Evolutionary conservation across 2,888 invertebrate genomes (phyloP).

Genomic region (Arctia plantaginis): DNA sequence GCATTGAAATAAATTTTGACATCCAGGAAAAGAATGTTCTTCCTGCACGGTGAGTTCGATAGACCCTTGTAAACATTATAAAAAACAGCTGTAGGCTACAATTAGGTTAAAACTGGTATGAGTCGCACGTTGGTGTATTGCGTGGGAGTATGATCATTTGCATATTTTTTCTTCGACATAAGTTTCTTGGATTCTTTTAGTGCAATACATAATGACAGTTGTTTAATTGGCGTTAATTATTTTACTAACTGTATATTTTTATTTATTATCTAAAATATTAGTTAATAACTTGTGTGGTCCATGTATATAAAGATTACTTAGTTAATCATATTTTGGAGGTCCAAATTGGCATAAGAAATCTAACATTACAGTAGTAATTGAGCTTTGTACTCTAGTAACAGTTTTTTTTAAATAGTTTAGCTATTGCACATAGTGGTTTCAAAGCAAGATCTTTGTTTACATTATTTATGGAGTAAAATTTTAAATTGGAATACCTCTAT

Average conservation of each 20-base stretch:
- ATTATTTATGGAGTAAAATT: not conserved
- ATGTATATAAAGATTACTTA: not conserved
- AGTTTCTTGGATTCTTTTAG: conserved; percentile 40
- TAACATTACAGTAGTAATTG: not conserved
- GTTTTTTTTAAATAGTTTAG: too few relatives aligned
- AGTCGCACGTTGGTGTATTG: conserved; percentile 50
- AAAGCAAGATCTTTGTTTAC: not conserved
- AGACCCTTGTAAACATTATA: conserved; percentile 40
- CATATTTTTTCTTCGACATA: conserved; percentile 63
- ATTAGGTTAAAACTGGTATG: conserved; percentile 42
- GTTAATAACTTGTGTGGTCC: too few relatives aligned
- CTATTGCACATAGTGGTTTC: not conserved
- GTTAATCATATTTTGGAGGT: not conserved
- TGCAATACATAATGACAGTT: conserved; percentile 26
- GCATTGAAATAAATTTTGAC: conserved; percentile 82
- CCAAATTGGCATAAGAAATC: not conserved
- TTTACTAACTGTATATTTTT: conserved; percentile 9
- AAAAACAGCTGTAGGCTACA: conserved; percentile 42
- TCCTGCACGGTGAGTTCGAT: conserved; percentile 76
- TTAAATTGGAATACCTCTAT: not conserved
- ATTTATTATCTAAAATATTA: too few relatives aligned
- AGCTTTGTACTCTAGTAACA: not conserved
- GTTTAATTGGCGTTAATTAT: conserved; percentile 25
- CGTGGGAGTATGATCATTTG: conserved; percentile 68
- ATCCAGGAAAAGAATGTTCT: conserved; percentile 81